Conservation (phyloP, 1,140 invertebrate genomes). For the Gonatopus flavifemur region DNA sequence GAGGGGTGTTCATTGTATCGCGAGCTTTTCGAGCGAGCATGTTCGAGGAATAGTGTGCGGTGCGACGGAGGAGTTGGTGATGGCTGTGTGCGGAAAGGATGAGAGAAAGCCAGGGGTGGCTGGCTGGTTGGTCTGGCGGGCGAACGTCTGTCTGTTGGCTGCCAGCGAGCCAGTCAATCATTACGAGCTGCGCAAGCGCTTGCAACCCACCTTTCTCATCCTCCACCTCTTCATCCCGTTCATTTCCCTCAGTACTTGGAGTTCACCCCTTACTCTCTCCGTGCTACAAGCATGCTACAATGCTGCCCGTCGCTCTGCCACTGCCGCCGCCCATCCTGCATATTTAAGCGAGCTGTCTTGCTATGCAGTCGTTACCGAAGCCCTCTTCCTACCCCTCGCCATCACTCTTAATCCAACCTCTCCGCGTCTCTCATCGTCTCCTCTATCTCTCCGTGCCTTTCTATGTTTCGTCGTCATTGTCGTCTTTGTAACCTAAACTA, state of each 20-base stretch:
- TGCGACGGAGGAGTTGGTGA: slow-evolving; percentile 20
- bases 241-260: slow-evolving; percentile 44
- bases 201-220: slow-evolving; percentile 25
- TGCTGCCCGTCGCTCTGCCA: too few relatives aligned
- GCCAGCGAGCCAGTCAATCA: slow-evolving; percentile 61
- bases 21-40: slow-evolving; percentile 53
- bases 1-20: slow-evolving; percentile 45
- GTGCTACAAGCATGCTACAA: slow-evolving; percentile 53
- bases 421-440: neutral
- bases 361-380: slow-evolving; percentile 50
- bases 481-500: too few relatives aligned
- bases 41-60: slow-evolving; percentile 26
- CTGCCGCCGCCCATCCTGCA: slow-evolving; percentile 58
- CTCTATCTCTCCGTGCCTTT: slow-evolving; percentile 12
- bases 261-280: slow-evolving; percentile 51
- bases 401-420: neutral
- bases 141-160: slow-evolving; percentile 60
- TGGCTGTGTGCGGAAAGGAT: slow-evolving; percentile 3
- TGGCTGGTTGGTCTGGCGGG: slow-evolving; percentile 40
- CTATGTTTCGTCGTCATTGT: neutral
- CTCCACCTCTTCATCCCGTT: slow-evolving; percentile 32
- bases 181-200: slow-evolving; percentile 56
- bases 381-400: slow-evolving; percentile 17
- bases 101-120: slow-evolving; percentile 24
- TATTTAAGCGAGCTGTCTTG: slow-evolving; percentile 59